phyloP scores from a whole-genome alignment of 2,797 vertebrate species.

The Antrozous pallidus region DNA sequence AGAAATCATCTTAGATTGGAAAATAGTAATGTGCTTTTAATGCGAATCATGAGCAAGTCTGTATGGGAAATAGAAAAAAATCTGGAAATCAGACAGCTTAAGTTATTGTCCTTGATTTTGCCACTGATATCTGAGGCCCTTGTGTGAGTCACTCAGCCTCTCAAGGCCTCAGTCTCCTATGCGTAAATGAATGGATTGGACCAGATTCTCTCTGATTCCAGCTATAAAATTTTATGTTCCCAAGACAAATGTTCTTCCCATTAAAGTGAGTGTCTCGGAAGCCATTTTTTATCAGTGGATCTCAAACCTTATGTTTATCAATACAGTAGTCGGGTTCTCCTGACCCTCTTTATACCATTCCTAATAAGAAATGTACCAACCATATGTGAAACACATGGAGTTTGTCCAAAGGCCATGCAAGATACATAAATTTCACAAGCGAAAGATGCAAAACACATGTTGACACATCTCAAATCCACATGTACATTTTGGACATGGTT shows the following conservation, averaged over 20 bases:
- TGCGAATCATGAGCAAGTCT: not conserved
- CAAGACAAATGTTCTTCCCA: constrained; percentile 58
- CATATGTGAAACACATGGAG: constrained; percentile 83
- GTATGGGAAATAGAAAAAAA: not conserved
- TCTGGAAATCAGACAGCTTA: not conserved
- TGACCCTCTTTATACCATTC: constrained; percentile 73
- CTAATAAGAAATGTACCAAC: constrained; percentile 77
- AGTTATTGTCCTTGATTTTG: constrained; percentile 3
- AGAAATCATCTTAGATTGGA: constrained; percentile 41
- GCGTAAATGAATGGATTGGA: constrained; percentile 2
- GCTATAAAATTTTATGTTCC: constrained; percentile 44
- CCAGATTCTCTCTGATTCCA: constrained; percentile 27
- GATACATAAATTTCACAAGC: constrained; percentile 82
- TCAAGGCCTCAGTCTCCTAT: not conserved
- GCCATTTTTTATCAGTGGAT: constrained; percentile 65
- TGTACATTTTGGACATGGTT: constrained; percentile 74
- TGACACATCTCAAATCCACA: constrained; percentile 73
- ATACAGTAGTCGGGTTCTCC: constrained; percentile 71
- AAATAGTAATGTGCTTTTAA: constrained; percentile 15
- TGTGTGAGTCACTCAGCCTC: not conserved
- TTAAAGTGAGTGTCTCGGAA: constrained; percentile 47
- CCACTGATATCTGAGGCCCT: not conserved
- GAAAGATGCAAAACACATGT: constrained; percentile 82
- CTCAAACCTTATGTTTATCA: constrained; percentile 70
- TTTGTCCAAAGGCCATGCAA: constrained; percentile 72